These are phyloP conservation scores for Epicampocera succincta DNA, from an alignment of 2,888 invertebrate species.

Conservation along the genomic window DNA sequence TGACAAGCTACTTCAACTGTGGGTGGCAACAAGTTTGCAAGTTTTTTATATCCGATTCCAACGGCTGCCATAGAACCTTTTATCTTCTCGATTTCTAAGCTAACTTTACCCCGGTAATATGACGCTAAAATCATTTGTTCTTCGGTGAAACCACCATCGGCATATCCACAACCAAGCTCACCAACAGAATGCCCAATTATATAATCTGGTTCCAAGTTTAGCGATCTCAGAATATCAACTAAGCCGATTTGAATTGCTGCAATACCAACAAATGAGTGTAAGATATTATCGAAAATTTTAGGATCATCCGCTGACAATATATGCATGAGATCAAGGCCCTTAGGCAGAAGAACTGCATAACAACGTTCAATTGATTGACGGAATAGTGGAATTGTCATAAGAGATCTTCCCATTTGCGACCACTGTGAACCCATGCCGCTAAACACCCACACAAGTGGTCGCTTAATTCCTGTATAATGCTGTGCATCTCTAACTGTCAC, in stretches of 20 bases:
- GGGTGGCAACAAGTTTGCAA: slow-evolving; percentile 85
- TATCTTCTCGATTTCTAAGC: slow-evolving; percentile 86
- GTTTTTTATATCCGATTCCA: slow-evolving; percentile 85
- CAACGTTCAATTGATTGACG: slow-evolving; percentile 86
- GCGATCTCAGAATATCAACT: slow-evolving; percentile 84
- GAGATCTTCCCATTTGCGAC: slow-evolving; percentile 89
- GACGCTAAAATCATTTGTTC: slow-evolving; percentile 93
- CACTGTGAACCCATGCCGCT: slow-evolving; percentile 95
- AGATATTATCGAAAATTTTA: slow-evolving; percentile 84
- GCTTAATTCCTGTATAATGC: slow-evolving; percentile 84
- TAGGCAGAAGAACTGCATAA: slow-evolving; percentile 83
- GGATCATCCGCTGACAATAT: slow-evolving; percentile 85
- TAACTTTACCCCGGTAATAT: slow-evolving; percentile 90
- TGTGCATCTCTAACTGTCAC: slow-evolving; percentile 83
- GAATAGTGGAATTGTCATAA: slow-evolving; percentile 89
- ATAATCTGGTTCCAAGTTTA: slow-evolving; percentile 86
- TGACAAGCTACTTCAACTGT: slow-evolving; percentile 93
- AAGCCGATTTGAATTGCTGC: slow-evolving; percentile 85
- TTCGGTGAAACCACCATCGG: slow-evolving; percentile 93
- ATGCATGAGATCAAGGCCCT: slow-evolving; percentile 84
- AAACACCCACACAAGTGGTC: slow-evolving; percentile 93
- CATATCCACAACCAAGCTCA: slow-evolving; percentile 96
- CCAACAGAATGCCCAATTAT: slow-evolving; percentile 95
- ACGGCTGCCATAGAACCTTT: slow-evolving; percentile 93
- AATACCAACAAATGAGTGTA: slow-evolving; percentile 88